Conservation (phyloP, 2,888 invertebrate genomes). For the Loripinus fragilis region DNA sequence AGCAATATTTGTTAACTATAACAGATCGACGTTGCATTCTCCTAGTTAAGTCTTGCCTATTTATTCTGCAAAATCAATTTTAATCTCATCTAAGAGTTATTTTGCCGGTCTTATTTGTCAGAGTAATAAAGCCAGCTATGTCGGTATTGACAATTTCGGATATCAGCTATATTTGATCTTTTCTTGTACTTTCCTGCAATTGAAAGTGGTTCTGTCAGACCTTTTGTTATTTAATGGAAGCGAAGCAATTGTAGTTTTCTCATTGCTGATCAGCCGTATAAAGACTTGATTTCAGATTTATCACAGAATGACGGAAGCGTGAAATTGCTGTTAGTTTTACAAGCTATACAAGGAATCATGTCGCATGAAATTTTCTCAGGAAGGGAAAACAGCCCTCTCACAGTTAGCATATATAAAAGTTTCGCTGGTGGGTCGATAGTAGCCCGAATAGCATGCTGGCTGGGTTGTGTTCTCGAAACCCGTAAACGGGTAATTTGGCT, state of each 20-base stretch:
- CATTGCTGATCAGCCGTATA: conserved; percentile 1
- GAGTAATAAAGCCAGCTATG: conserved; percentile 1
- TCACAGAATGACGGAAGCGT: not conserved
- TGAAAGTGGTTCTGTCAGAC: not conserved
- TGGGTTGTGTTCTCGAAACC: no score
- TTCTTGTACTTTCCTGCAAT: conserved; percentile 8
- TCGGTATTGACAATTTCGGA: conserved; percentile 5
- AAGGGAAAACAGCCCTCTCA: no score
- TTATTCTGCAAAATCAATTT: conserved; percentile 15
- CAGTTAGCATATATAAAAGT: no score
- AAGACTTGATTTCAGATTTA: conserved; percentile 2
- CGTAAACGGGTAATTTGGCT: no score
- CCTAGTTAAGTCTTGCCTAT: not conserved
- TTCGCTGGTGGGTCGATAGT: no score
- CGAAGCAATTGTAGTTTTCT: conserved; percentile 15
- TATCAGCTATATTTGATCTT: conserved; percentile 16
- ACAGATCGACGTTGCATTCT: not conserved
- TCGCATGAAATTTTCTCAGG: no score
- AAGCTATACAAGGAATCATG: not conserved
- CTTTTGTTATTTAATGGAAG: conserved; percentile 16
- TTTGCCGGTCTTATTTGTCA: not conserved
- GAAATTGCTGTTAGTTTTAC: not conserved
- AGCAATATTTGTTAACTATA: not conserved
- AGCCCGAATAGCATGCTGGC: no score
- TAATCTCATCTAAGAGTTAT: conserved; percentile 20